phyloP scores from a whole-genome alignment of 2,888 invertebrate species.

The Macrosoma leucophasiata region DNA sequence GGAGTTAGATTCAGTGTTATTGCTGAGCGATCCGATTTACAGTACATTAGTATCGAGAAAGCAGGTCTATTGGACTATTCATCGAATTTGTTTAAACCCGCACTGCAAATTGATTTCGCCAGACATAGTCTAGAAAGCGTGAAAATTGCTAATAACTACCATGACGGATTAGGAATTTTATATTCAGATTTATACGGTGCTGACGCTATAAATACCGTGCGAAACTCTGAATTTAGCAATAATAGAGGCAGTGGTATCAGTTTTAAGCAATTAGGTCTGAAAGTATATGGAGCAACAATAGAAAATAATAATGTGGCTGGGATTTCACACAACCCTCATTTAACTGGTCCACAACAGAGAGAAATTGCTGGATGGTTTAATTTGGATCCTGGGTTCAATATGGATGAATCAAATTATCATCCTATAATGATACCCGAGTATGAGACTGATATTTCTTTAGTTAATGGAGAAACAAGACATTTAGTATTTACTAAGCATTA shows the following conservation, averaged over 20 bases:
- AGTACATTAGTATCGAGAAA: conserved; percentile 91
- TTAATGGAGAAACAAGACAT: conserved; percentile 86
- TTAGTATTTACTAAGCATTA: conserved; percentile 82
- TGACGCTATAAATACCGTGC: conserved; percentile 86
- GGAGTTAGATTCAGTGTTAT: conserved; percentile 93
- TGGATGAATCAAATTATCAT: conserved; percentile 81
- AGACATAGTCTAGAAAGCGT: conserved; percentile 89
- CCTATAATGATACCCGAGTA: conserved; percentile 83
- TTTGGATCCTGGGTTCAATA: conserved; percentile 79
- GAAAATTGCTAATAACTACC: conserved; percentile 88
- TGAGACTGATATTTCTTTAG: conserved; percentile 77
- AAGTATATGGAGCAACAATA: conserved; percentile 84
- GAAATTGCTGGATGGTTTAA: conserved; percentile 96
- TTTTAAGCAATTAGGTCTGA: conserved; percentile 90
- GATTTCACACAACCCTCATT: conserved; percentile 92
- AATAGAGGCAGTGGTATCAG: conserved; percentile 93
- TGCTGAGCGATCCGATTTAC: conserved; percentile 90
- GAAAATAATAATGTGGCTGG: conserved; percentile 91
- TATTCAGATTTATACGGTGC: conserved; percentile 96
- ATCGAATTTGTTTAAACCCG: conserved; percentile 90
- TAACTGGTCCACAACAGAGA: conserved; percentile 88
- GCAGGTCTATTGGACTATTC: conserved; percentile 96
- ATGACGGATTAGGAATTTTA: conserved; percentile 94
- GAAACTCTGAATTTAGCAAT: conserved; percentile 88
- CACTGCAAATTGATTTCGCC: conserved; percentile 90